Evolutionary conservation across 35 echinoderm and acorn worm genomes (phyloP).

Genomic region (Lytechinus pictus): DNA sequence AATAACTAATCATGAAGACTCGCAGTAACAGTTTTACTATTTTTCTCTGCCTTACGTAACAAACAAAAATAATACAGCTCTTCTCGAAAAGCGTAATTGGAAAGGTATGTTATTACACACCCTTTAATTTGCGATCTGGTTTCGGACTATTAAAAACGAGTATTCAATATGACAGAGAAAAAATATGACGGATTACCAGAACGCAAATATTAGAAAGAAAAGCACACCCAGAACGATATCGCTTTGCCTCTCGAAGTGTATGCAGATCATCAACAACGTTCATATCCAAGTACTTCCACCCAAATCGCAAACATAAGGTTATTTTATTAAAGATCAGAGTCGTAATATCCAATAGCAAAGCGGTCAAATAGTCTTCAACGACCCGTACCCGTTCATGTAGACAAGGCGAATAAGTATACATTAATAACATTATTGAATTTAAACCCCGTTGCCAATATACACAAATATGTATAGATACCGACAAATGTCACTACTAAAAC

Average conservation of each 20-base stretch:
- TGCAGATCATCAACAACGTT: background rate
- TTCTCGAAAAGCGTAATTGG: background rate
- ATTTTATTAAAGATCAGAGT: background rate
- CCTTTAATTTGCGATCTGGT: background rate
- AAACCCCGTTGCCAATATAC: background rate
- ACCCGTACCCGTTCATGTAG: no score
- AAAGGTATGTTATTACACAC: background rate
- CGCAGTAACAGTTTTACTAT: background rate
- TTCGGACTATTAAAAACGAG: background rate
- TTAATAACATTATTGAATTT: background rate
- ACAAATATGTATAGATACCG: background rate
- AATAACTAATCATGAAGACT: background rate
- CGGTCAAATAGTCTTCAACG: background rate
- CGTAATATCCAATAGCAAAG: background rate
- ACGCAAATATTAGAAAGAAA: background rate
- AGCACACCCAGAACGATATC: background rate
- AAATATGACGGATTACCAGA: background rate
- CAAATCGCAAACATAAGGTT: background rate
- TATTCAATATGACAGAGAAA: background rate
- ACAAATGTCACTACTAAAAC: background rate
- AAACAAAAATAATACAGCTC: background rate
- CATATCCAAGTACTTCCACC: background rate
- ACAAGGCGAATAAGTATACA: background rate
- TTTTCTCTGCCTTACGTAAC: background rate
- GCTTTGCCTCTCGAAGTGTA: background rate